These are phyloP conservation scores for Silvanus unidentatus DNA, from an alignment of 2,888 invertebrate genomes.

Conservation along the genomic window DNA sequence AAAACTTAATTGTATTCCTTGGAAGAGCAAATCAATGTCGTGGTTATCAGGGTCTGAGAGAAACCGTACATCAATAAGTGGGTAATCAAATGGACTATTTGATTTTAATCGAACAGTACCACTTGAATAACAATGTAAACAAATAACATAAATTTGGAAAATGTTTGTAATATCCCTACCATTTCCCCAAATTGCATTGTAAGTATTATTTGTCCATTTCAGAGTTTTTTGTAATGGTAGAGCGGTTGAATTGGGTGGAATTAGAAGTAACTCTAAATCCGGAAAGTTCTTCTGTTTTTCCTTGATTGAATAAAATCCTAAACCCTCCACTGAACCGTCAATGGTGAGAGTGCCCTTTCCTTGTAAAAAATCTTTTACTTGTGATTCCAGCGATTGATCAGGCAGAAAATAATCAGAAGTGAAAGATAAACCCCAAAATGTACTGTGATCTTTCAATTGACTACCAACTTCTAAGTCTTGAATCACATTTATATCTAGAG, in stretches of 20 bases:
- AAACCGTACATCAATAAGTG: slow-evolving; percentile 64
- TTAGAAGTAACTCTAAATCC: slow-evolving; percentile 32
- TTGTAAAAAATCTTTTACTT: slow-evolving; percentile 47
- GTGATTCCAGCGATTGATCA: slow-evolving; percentile 34
- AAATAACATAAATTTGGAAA: slow-evolving; percentile 2
- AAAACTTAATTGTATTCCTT: slow-evolving; percentile 45
- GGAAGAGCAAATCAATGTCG: slow-evolving; percentile 51
- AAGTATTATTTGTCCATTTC: slow-evolving; percentile 27
- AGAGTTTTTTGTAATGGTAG: slow-evolving; percentile 15
- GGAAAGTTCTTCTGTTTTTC: slow-evolving; percentile 13
- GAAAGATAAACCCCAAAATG: slow-evolving; percentile 64
- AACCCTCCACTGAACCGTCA: slow-evolving; percentile 10
- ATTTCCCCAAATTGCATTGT: slow-evolving; percentile 40
- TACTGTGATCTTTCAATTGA: slow-evolving; percentile 71
- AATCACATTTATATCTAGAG: slow-evolving; percentile 55
- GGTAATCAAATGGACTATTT: slow-evolving; percentile 28
- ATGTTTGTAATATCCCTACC: slow-evolving; percentile 30
- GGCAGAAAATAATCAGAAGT: slow-evolving; percentile 55
- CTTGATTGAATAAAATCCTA: slow-evolving; percentile 18
- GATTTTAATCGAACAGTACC: slow-evolving; percentile 6
- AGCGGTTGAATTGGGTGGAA: slow-evolving; percentile 45
- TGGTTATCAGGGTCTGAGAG: slow-evolving; percentile 46
- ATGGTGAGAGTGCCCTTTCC: slow-evolving; percentile 16
- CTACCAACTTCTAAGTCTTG: slow-evolving; percentile 67
- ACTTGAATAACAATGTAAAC: slow-evolving; percentile 2